These are phyloP conservation scores for Mythimna impura DNA, from an alignment of 2,888 invertebrate species.

Conservation along the genomic window DNA sequence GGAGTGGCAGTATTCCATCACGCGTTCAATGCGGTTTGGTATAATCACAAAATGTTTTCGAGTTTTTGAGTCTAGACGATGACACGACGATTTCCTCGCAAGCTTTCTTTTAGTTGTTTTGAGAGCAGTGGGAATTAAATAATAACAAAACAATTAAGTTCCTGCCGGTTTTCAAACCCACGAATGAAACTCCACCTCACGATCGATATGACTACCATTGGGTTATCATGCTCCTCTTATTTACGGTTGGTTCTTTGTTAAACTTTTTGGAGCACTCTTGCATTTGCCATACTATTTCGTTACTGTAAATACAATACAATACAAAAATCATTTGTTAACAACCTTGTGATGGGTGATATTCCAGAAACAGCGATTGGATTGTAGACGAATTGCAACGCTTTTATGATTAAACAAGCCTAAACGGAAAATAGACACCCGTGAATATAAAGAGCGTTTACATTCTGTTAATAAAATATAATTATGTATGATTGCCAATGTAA, in stretches of 20 bases:
- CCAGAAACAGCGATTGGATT: neutral
- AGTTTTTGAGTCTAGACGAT: neutral
- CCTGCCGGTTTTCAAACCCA: neutral
- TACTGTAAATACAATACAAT: neutral
- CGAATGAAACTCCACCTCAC: no score
- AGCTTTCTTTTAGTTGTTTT: neutral
- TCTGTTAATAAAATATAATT: neutral
- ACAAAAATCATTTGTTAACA: neutral
- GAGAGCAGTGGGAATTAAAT: neutral
- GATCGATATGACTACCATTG: neutral
- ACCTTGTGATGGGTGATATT: neutral
- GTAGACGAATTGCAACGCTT: neutral
- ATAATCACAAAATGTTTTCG: neutral
- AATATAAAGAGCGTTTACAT: neutral
- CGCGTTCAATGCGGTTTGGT: neutral
- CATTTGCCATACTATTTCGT: no score
- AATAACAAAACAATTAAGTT: neutral
- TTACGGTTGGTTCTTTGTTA: neutral
- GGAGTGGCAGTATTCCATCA: neutral
- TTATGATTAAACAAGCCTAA: conserved; percentile 7
- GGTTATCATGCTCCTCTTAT: neutral
- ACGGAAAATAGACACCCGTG: conserved; percentile 2
- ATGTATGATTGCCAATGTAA: neutral
- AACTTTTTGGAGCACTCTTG: neutral
- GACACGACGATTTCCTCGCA: neutral